phyloP scores from a whole-genome alignment of 2,797 vertebrate species.

The Mormyrops boulengeri region DNA sequence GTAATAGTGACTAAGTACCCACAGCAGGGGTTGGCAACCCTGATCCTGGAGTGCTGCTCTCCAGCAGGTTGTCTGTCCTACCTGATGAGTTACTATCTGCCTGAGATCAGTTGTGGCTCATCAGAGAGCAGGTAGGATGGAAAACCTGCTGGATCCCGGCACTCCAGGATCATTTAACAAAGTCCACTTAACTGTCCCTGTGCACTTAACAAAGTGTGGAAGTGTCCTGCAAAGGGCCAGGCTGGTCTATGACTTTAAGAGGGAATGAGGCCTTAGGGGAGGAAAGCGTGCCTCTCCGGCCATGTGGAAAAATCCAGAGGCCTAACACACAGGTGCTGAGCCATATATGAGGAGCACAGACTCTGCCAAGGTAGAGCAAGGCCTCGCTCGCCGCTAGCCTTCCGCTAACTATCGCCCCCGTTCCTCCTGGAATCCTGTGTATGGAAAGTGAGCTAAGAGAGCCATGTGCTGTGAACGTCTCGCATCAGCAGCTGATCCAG shows the following conservation, averaged over 20 bases:
- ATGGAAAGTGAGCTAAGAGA: neutral
- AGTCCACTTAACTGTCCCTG: neutral
- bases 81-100: too few species aligned
- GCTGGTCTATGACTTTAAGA: neutral
- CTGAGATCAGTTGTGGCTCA: too few species aligned
- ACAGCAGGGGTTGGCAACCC: too few species aligned
- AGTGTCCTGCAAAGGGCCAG: neutral
- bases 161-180: neutral
- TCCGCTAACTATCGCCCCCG: slow-evolving; percentile 35
- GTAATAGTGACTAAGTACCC: too few species aligned
- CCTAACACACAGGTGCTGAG: slow-evolving; percentile 62
- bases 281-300: neutral
- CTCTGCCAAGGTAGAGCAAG: slow-evolving; percentile 82
- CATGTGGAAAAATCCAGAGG: slow-evolving; percentile 29
- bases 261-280: neutral
- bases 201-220: neutral
- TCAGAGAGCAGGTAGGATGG: too few species aligned
- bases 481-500: neutral
- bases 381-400: slow-evolving; percentile 23
- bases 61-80: too few species aligned
- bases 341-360: slow-evolving; percentile 97
- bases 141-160: too few species aligned
- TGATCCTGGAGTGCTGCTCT: too few species aligned
- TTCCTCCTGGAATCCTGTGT: slow-evolving; percentile 21
- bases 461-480: neutral